These are phyloP conservation scores for Chymomyza fuscimana DNA, from an alignment of 2,888 invertebrate species.

Conservation along the genomic window DNA sequence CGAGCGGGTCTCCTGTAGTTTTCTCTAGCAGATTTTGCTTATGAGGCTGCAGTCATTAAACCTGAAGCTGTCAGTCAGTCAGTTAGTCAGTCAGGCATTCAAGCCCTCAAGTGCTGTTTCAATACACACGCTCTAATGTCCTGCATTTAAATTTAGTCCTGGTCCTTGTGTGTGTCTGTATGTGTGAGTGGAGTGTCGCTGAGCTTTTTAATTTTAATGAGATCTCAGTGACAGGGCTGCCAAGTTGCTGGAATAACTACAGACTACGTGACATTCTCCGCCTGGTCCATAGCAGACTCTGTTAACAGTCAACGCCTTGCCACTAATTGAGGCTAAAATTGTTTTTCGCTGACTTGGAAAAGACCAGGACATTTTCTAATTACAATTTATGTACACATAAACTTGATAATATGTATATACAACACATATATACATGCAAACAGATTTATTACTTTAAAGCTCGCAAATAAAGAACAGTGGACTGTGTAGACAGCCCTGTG, in stretches of 20 bases:
- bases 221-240: constrained; percentile 63
- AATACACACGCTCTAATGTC: constrained; percentile 28
- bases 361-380: constrained; percentile 55
- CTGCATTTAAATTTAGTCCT: constrained; percentile 14
- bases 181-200: constrained; percentile 38
- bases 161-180: constrained; percentile 6
- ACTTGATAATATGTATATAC: background rate
- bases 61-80: constrained; percentile 24
- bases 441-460: too few species aligned
- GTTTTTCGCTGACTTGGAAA: constrained; percentile 57
- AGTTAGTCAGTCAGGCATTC: background rate
- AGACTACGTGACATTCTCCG: constrained; percentile 47
- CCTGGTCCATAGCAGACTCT: constrained; percentile 22
- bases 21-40: constrained; percentile 17
- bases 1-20: background rate
- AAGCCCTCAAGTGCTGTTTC: constrained; percentile 49
- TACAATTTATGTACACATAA: constrained; percentile 40
- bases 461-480: too few species aligned
- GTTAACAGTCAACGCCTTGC: constrained; percentile 43
- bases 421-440: background rate
- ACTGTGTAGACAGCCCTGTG: too few species aligned
- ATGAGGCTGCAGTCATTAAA: constrained; percentile 40
- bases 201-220: constrained; percentile 71
- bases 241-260: background rate
- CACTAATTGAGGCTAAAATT: constrained; percentile 69